Evolutionary conservation across 37 sponge, comb jelly and placozoan species (phyloP), one percentile per base, ranked within the genome.

Genomic region (Bolinopsis microptera): DNA sequence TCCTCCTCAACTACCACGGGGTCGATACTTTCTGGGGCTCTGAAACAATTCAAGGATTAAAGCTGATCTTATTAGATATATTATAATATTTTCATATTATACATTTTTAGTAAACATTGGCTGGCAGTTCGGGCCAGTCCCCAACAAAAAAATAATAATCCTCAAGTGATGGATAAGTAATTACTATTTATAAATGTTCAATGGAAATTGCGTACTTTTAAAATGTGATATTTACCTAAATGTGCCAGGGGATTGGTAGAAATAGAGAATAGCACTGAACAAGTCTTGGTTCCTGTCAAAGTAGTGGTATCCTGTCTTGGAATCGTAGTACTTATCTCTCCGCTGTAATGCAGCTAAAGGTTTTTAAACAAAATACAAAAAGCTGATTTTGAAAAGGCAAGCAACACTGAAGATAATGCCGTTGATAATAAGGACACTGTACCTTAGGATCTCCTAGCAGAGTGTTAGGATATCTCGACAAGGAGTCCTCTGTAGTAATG

Each of bases 191-290:
- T n/a, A n/a, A n/a, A n/a, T n/a, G n/a, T n/a, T n/a, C n/a, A n/a
- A n/a, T n/a, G n/a, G n/a, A n/a, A n/a, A n/a, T n/a, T n/a, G n/a
- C n/a, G n/a, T n/a, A n/a, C n/a, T n/a, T n/a, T n/a, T n/a, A n/a
- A n/a, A n/a, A n/a, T n/a, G 61, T 48, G 13, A 48, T 5, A 48
- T 48, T 48, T 48, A 80, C 82, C 82, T 27, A 37, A 80, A 80
- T 2, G 82, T 80, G 3, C 82, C 82, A 36, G 82, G 82, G 5
- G 38, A 36, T 37, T 80, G 82, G 82, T 80, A 80, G 82, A 80
- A 80, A 37, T 80, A 80, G 23, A 80, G 37, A 30, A 80, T 80
- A 8, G 82, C 35, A 22, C 38, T 33, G 82, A 80, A 80, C 31
- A 80, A 21, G 5, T 80, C 82, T 37, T 80, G 82, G 30, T 80